Base-by-base conservation (phyloP, 1,140 invertebrate species). In the Pissodes strobi region DNA sequence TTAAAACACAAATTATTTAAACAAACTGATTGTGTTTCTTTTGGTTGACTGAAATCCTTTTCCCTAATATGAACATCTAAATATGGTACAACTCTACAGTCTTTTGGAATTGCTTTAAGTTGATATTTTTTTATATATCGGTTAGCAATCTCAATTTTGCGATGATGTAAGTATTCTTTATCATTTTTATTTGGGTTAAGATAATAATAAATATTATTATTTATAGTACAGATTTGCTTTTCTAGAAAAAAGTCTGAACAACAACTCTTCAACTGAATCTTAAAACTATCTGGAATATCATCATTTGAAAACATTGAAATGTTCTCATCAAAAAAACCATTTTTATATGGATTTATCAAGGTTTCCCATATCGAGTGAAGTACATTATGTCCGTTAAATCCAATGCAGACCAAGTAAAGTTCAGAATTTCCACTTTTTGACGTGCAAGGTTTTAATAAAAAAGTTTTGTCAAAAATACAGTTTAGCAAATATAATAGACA, bases 391-490 rank as follows among this genome's bases (percentile, higher is more conserved):
- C 86, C 86, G 65, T 80, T 80, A 73, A 86, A 94, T 12, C 81
- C 79, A n/a, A 85, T 69, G 75, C 92, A 94, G 9, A 97, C 81
- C 0, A 95, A 80, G 78, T 98, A 98, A 0, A 91, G 85, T 79
- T 98, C 95, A 0, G 95, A 97, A 78, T 98, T 98, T 9, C 95
- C 95, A 73, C 90, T 87, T 76, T 95, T 95, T 38, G 94, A 97
- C 0, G 92, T 93, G 0, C 85, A 88, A 6, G 95, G 95, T 77
- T 98, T 98, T 68, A 88, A 91, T 2, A 94, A 79, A 61, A 84
- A 79, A 0, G 96, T 86, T 69, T 87, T 74, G 17, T 83, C 69
- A 77, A 96, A 96, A 15, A 85, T 74, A 71, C 87, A 88, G 68
- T 87, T 86, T 0, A 98, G 80, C 1, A 97, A 76, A 75, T 91